Percentiles rank a stretch among this genome's conserved stretches.
These are phyloP conservation scores for Centropristis striata DNA, from an alignment of 2,113 vertebrate genomes.

Conservation along the genomic window DNA sequence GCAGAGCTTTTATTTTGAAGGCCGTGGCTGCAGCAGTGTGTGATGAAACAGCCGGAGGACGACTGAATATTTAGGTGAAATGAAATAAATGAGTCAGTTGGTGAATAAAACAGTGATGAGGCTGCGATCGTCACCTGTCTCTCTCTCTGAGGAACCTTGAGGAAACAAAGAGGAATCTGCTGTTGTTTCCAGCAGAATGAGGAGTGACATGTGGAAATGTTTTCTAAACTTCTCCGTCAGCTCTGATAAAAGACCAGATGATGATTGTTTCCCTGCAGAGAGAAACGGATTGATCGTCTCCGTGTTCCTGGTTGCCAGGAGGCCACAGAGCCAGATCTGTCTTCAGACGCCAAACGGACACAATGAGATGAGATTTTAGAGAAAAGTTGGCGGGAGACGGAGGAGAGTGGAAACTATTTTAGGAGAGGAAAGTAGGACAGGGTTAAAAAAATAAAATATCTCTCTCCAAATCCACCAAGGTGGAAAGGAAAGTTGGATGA, in stretches of 20 bases:
- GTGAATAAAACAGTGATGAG: conserved; percentile 9
- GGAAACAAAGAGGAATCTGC: background rate
- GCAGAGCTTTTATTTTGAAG: too few relatives aligned
- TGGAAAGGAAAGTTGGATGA: conserved; percentile 36
- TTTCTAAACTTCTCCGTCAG: background rate
- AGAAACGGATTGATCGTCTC: conserved; percentile 55
- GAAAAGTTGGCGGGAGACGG: conserved; percentile 30
- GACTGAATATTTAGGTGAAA: too few relatives aligned
- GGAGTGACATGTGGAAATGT: background rate
- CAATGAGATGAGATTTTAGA: conserved; percentile 66
- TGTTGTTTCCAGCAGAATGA: background rate
- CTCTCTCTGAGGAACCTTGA: background rate
- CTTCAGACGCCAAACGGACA: conserved; percentile 66
- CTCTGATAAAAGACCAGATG: conserved; percentile 12
- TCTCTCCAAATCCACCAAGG: conserved; percentile 32
- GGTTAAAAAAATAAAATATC: conserved; percentile 34
- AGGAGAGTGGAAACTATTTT: conserved; percentile 61
- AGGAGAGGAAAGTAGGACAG: conserved; percentile 57
- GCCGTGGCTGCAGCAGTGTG: too few relatives aligned
- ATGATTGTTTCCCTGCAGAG: conserved; percentile 35
- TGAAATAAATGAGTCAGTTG: too few relatives aligned
- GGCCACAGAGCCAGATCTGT: conserved; percentile 55
- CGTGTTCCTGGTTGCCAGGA: conserved; percentile 55
- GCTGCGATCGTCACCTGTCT: background rate
- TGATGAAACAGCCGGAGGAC: too few relatives aligned